Evolutionary conservation across 2,888 invertebrate genomes (phyloP).

Genomic region (Nasonovia ribisnigri): DNA sequence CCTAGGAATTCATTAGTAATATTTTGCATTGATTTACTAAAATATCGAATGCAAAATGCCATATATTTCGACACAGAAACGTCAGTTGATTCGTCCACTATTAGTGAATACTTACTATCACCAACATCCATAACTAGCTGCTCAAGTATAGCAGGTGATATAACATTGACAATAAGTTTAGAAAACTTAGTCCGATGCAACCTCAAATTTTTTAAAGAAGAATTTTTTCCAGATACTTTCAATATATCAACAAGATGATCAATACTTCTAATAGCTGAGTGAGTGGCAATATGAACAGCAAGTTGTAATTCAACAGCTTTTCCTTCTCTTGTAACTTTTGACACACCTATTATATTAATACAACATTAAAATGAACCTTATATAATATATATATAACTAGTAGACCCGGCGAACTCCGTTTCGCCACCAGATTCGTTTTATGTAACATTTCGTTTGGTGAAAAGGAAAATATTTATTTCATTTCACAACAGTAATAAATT

Average conservation of each 20-base stretch:
- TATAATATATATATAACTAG: background rate
- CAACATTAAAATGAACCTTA: no score
- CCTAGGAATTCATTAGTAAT: slow-evolving; percentile 68
- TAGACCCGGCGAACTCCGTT: no score
- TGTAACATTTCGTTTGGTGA: no score
- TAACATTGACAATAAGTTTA: background rate
- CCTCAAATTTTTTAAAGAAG: background rate
- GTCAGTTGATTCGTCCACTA: background rate
- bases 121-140: background rate
- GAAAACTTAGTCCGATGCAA: background rate
- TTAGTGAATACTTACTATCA: background rate
- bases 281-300: background rate
- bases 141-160: background rate
- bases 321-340: background rate
- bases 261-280: slow-evolving; percentile 66
- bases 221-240: background rate
- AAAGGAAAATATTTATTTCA: no score
- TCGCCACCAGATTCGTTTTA: no score
- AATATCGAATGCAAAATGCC: background rate
- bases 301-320: slow-evolving; percentile 49
- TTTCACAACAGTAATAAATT: no score
- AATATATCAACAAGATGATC: slow-evolving; percentile 22
- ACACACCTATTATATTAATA: background rate
- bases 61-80: background rate
- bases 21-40: background rate